Percentiles rank a stretch among this genome's conserved stretches.
phyloP scores from a whole-genome alignment of 1,140 invertebrate genomes.

The Leptinotarsa defecta region DNA sequence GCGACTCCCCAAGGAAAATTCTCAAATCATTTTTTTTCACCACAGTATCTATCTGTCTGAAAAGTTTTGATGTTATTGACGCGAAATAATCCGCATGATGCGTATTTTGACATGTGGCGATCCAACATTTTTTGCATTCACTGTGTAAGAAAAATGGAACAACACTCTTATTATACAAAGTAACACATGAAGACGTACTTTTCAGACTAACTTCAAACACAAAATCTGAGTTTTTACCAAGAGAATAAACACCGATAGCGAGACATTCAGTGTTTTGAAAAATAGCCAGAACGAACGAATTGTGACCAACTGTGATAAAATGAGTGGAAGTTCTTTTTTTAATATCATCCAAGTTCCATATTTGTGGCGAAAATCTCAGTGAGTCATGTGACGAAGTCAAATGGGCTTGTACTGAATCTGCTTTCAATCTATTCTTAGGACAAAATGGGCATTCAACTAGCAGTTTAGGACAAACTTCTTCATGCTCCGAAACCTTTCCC shows the following conservation, averaged over 20 bases:
- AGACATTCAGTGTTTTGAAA: background rate
- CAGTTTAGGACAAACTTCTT: background rate
- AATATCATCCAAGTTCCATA: background rate
- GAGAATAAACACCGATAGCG: background rate
- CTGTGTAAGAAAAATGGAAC: background rate
- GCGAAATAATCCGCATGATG: background rate
- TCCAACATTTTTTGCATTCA: slow-evolving; percentile 1
- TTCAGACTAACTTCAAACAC: background rate
- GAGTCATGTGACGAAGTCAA: background rate
- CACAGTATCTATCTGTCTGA: background rate
- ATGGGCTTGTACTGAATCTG: background rate
- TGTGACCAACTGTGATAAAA: background rate
- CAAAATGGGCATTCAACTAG: background rate
- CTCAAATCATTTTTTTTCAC: slow-evolving; percentile 1
- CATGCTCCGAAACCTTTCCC: background rate
- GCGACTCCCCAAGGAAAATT: background rate
- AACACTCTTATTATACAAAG: background rate
- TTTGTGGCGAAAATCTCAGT: background rate
- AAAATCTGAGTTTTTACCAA: background rate
- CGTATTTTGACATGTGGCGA: background rate
- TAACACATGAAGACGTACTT: background rate
- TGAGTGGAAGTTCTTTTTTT: background rate
- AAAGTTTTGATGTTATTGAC: background rate
- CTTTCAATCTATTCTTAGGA: background rate
- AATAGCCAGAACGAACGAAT: background rate